phyloP scores from a whole-genome alignment of 2,797 vertebrate species.

The Mus minutoides region DNA sequence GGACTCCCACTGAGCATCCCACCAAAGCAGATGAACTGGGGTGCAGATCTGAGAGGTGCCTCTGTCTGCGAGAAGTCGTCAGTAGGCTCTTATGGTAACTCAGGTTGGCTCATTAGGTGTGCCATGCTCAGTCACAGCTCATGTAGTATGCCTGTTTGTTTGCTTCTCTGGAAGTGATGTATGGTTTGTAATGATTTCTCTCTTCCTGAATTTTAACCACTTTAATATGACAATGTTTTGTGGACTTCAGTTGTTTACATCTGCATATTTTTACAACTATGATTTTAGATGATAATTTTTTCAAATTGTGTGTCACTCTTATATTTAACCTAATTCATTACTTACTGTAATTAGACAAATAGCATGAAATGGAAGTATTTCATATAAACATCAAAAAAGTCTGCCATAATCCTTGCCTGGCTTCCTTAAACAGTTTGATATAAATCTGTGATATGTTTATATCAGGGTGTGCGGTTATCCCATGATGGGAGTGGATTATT shows the following conservation, averaged over 20 bases:
- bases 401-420: neutral
- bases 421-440: neutral
- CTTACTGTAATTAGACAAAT: slow-evolving; percentile 16
- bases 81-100: neutral
- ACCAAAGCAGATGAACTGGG: neutral
- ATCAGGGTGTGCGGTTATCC: neutral
- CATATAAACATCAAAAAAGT: neutral
- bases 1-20: neutral
- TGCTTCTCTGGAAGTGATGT: neutral
- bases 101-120: neutral
- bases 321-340: neutral
- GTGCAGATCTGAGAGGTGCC: neutral
- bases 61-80: neutral
- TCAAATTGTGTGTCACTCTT: neutral
- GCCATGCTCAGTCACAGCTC: neutral
- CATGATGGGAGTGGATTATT: neutral
- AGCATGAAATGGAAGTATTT: neutral
- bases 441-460: neutral
- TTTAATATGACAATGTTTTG: neutral
- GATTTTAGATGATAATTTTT: slow-evolving; percentile 22
- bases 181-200: neutral
- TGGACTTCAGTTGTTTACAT: neutral
- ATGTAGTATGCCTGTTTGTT: neutral
- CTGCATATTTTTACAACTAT: neutral
- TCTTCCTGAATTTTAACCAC: neutral